These are phyloP conservation scores for Augochlorella aurata DNA, from an alignment of 2,888 invertebrate genomes.

Conservation along the genomic window DNA sequence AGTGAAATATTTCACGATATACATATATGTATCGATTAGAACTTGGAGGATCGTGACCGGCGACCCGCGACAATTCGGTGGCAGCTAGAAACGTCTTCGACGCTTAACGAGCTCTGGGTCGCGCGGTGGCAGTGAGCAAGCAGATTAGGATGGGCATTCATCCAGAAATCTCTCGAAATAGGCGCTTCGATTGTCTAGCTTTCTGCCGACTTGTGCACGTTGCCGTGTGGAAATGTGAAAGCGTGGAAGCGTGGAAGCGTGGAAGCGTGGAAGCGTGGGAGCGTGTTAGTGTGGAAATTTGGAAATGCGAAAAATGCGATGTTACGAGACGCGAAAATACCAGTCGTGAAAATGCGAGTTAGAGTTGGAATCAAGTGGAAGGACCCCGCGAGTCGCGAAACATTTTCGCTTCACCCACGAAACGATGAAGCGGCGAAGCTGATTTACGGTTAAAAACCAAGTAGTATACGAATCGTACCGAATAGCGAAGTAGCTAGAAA, in stretches of 20 bases:
- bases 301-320: background rate
- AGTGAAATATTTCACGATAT: too few relatives aligned
- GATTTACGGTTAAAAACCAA: too few relatives aligned
- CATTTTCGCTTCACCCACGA: too few relatives aligned
- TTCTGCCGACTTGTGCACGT: constrained; percentile 47
- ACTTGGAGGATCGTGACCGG: background rate
- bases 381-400: too few relatives aligned
- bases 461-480: too few relatives aligned
- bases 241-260: too few relatives aligned
- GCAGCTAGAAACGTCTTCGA: constrained; percentile 33
- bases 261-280: too few relatives aligned
- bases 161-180: constrained; percentile 73
- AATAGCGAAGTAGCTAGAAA: too few relatives aligned
- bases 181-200: constrained; percentile 61
- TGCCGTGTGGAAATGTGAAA: constrained; percentile 51
- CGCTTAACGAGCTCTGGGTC: constrained; percentile 66
- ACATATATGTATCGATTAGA: background rate
- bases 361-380: background rate
- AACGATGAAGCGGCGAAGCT: too few relatives aligned
- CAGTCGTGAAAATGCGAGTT: background rate
- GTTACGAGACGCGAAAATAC: constrained; percentile 17
- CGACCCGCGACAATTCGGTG: constrained; percentile 1
- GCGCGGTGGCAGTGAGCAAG: constrained; percentile 69
- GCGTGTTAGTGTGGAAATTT: too few relatives aligned
- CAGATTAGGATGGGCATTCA: constrained; percentile 65